Evolutionary conservation across 2,888 invertebrate species (phyloP).

Genomic region (Drosophila macrospina): DNA sequence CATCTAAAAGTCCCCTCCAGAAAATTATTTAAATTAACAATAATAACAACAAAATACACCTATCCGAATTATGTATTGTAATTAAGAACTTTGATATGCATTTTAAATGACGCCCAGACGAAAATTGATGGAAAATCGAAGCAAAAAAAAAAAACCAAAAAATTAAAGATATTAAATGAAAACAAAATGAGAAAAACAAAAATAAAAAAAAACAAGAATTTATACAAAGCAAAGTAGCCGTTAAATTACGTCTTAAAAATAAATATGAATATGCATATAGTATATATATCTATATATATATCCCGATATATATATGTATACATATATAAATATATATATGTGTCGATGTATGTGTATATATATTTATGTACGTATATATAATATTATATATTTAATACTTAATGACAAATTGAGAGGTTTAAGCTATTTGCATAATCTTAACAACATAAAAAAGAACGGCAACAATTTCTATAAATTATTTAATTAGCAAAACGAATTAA

Average conservation of each 20-base stretch:
- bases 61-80: constrained; percentile 60
- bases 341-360: constrained; percentile 25
- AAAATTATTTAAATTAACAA: constrained; percentile 54
- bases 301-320: constrained; percentile 38
- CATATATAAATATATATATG: constrained; percentile 33
- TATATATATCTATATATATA: constrained; percentile 31
- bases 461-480: constrained; percentile 56
- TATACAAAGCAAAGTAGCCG: constrained; percentile 74
- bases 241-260: constrained; percentile 61
- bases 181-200: constrained; percentile 36
- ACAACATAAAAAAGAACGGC: constrained; percentile 29
- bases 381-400: constrained; percentile 33
- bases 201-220: constrained; percentile 53
- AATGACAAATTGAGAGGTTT: constrained; percentile 36
- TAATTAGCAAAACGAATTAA: constrained; percentile 52
- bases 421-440: constrained; percentile 58
- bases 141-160: constrained; percentile 28
- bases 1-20: constrained; percentile 55
- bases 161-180: constrained; percentile 11
- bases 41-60: constrained; percentile 35
- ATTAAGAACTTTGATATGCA: constrained; percentile 78
- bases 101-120: constrained; percentile 73
- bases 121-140: constrained; percentile 46
- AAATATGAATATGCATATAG: constrained; percentile 29
- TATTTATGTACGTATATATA: constrained; percentile 42